Conservation (phyloP, 2,888 invertebrate species). For the Subacronicta megacephala region DNA sequence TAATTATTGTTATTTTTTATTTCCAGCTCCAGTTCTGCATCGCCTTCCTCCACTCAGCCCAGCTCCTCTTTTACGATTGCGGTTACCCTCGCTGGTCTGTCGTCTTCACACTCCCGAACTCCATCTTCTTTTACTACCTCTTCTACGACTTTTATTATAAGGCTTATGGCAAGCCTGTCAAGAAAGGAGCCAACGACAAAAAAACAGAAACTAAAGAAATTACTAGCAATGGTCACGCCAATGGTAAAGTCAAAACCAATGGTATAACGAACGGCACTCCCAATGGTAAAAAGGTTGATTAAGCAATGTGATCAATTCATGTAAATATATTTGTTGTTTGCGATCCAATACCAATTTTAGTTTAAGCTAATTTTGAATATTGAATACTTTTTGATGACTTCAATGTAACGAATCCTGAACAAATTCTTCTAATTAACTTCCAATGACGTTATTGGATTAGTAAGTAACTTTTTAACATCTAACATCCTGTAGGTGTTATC, state of each 20-base stretch:
- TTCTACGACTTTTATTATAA: constrained; percentile 97
- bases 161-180: constrained; percentile 89
- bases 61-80: constrained; percentile 95
- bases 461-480: constrained; percentile 29
- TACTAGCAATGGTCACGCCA: constrained; percentile 61
- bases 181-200: constrained; percentile 56
- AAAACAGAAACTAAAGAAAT: constrained; percentile 53
- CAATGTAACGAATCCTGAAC: constrained; percentile 26
- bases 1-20: constrained; percentile 25
- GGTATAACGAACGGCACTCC: constrained; percentile 49
- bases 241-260: constrained; percentile 52
- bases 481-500: constrained; percentile 31
- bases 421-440: constrained; percentile 28
- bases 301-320: constrained; percentile 34
- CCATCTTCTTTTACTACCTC: constrained; percentile 97
- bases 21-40: constrained; percentile 96
- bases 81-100: constrained; percentile 96
- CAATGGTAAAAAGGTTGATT: constrained; percentile 55
- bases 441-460: constrained; percentile 28
- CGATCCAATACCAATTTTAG: constrained; percentile 56
- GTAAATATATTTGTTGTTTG: constrained; percentile 55
- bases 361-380: constrained; percentile 57
- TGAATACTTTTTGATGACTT: constrained; percentile 36
- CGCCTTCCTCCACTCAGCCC: constrained; percentile 95
- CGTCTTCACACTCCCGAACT: constrained; percentile 96